Percentiles rank a stretch among this genome's conserved stretches.
phyloP scores from a whole-genome alignment of 2,797 vertebrate genomes.

The Muraenolepis orangiensis region DNA sequence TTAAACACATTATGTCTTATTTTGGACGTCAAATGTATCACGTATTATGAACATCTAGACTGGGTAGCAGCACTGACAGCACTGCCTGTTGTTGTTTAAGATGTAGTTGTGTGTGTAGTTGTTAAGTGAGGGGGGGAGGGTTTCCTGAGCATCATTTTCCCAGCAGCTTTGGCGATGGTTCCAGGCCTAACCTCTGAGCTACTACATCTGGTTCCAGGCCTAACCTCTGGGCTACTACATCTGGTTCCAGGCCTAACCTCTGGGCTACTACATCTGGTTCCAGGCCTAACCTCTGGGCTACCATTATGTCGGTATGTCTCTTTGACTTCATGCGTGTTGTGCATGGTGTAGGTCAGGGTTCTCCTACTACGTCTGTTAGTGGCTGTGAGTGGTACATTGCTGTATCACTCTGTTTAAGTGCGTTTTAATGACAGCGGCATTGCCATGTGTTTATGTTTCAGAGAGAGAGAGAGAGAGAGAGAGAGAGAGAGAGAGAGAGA shows the following conservation, averaged over 20 bases:
- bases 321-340: neutral
- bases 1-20: too few species aligned
- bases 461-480: constrained; percentile 31
- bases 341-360: neutral
- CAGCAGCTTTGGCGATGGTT: neutral
- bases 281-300: neutral
- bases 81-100: neutral
- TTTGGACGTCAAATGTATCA: neutral
- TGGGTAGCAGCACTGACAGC: neutral
- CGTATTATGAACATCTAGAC: too few species aligned
- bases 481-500: too few species aligned
- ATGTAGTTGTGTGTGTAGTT: neutral
- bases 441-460: constrained; percentile 45
- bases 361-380: neutral
- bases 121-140: neutral
- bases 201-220: constrained; percentile 1
- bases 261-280: neutral
- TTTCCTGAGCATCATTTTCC: neutral
- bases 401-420: constrained; percentile 38
- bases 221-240: neutral
- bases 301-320: neutral
- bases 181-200: neutral
- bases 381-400: neutral
- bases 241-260: neutral
- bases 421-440: constrained; percentile 48